Base-by-base conservation (phyloP, 2,113 vertebrate species). In the Nerophis ophidion region DNA sequence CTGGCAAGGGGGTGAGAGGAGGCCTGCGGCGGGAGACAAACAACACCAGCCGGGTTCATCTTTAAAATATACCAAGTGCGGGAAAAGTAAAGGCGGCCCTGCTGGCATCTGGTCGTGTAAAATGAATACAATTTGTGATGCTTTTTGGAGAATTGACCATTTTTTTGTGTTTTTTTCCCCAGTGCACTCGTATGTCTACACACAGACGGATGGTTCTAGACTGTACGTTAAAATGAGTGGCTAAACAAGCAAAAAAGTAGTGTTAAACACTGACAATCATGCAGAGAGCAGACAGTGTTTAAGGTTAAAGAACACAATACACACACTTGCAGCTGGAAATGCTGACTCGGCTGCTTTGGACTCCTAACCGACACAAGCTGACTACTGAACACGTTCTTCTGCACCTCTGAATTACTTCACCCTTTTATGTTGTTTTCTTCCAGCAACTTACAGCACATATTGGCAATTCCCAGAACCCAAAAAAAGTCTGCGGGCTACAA, bases 1-100 rank as follows among this genome's bases (percentile, higher is more conserved):
- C 91, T 75, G 91, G 91, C 89, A 92, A 89, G 77, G 91, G 91
- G 87, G 91, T 91, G 83, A 92, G 91, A 91, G 91, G 90, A 91
- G 91, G 89, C 87, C 91, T 92, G 90, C 87, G 88, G 72, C 85
- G 83, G 86, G 86, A 92, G 79, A 92, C 84, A 92, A 86, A 91
- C 80, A 81, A 90, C 86, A 91, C 51, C 82, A 80, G 83, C 89
- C 86, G 85, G 84, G 84, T 85, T 84, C 81, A 86, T 78, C 70
- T 79, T 69, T 67, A 66, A 26, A 77, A 79, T 81, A 78, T 66
- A 64, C 65, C 71, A 79, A 58, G 36, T 48, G 65, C 65, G 74
- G 68, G 67, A 76, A 75, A 69, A 60, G 69, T 69, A 53, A 48
- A 66, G 19, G 59, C 68, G 63, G 74, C 72, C 26, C 64, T 81